Evolutionary conservation across 1,140 invertebrate genomes (phyloP).

Genomic region (Eueides isabella): DNA sequence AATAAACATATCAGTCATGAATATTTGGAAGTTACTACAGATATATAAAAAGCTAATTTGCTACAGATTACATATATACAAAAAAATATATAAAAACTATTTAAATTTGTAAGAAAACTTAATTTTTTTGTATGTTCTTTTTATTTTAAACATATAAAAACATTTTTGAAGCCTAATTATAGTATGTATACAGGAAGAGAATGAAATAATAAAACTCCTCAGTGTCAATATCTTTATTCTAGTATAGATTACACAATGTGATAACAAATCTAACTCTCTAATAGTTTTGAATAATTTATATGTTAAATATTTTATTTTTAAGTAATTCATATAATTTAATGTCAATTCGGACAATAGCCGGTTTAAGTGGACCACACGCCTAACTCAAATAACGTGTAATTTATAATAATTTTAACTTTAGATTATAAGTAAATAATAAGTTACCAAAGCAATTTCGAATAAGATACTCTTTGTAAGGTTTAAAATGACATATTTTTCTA

Average conservation of each 20-base stretch:
- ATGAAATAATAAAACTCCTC: background rate
- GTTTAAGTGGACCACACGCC: constrained; percentile 21
- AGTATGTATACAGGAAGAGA: background rate
- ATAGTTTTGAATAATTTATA: constrained; percentile 6
- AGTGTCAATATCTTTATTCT: constrained; percentile 4
- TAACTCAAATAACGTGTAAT: constrained; percentile 20
- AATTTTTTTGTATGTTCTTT: no score
- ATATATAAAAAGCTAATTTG: no score
- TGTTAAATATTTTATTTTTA: constrained; percentile 14
- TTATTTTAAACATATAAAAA: no score
- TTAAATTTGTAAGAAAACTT: no score
- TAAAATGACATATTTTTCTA: constrained; percentile 68
- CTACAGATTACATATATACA: background rate
- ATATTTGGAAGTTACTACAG: background rate
- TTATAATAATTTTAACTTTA: constrained; percentile 28
- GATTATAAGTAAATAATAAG: constrained; percentile 56
- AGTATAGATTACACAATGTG: constrained; percentile 22
- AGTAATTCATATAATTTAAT: constrained; percentile 14
- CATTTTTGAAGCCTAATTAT: no score
- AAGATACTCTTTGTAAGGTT: constrained; percentile 50
- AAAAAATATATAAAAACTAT: background rate
- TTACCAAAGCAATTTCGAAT: constrained; percentile 78
- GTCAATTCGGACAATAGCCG: constrained; percentile 20
- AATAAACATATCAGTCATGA: constrained; percentile 38
- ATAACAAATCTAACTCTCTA: constrained; percentile 15